These are phyloP conservation scores for Epinotia demarniana DNA, from an alignment of 2,888 invertebrate species.

Conservation along the genomic window DNA sequence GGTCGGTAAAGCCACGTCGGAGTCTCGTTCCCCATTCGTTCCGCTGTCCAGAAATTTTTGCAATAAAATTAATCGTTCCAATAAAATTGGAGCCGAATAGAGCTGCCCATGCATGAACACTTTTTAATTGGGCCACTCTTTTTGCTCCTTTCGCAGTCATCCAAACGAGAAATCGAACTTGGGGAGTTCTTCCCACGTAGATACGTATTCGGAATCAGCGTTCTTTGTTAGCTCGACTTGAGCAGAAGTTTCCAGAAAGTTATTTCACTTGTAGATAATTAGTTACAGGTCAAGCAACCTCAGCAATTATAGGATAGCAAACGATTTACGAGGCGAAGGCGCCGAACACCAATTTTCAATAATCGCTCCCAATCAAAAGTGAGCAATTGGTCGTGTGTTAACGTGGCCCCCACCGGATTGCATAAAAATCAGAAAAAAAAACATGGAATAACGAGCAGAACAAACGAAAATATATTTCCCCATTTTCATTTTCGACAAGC, in stretches of 20 bases:
- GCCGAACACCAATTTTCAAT: slow-evolving; percentile 48
- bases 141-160: slow-evolving; percentile 73
- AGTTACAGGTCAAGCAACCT: slow-evolving; percentile 13
- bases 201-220: slow-evolving; percentile 20
- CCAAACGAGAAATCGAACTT: slow-evolving; percentile 76
- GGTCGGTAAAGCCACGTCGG: slow-evolving; percentile 67
- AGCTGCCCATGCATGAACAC: slow-evolving; percentile 81
- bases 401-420: slow-evolving; percentile 74
- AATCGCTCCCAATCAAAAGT: slow-evolving; percentile 67
- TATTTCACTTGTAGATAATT: slow-evolving; percentile 26
- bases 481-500: slow-evolving; percentile 82
- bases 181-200: slow-evolving; percentile 58
- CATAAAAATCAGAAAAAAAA: slow-evolving; percentile 75
- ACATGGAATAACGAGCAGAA: slow-evolving; percentile 67
- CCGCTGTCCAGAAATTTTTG: slow-evolving; percentile 82
- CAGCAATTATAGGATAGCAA: slow-evolving; percentile 8
- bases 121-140: slow-evolving; percentile 82
- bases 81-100: slow-evolving; percentile 81
- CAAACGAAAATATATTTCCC: slow-evolving; percentile 78
- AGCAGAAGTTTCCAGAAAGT: slow-evolving; percentile 19
- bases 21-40: slow-evolving; percentile 78
- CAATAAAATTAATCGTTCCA: slow-evolving; percentile 84
- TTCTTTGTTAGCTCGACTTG: background rate
- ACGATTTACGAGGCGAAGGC: slow-evolving; percentile 46
- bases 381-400: slow-evolving; percentile 76